phyloP scores from a whole-genome alignment of 2,113 vertebrate genomes.

The Catharus bicknelli region DNA sequence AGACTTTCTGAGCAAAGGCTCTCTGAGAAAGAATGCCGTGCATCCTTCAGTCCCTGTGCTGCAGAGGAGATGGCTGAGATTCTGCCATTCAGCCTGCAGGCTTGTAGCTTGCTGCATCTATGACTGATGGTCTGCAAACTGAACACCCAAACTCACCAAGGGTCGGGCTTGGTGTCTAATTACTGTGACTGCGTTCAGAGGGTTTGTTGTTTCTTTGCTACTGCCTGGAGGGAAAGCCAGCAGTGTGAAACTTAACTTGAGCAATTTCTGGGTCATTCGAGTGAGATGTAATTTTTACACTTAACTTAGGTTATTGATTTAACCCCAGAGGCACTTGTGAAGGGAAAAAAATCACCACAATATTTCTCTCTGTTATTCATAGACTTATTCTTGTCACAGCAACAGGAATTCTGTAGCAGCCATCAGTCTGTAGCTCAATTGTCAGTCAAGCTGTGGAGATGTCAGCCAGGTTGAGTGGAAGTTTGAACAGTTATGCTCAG shows the following conservation, averaged over 20 bases:
- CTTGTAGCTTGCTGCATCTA: neutral
- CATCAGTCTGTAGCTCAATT: neutral
- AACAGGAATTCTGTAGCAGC: neutral
- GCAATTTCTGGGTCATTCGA: constrained; percentile 16
- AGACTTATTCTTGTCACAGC: neutral
- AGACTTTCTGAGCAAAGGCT: neutral
- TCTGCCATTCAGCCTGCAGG: neutral
- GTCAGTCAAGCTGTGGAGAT: neutral
- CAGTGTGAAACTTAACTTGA: constrained; percentile 10
- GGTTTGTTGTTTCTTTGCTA: neutral
- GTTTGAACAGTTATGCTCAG: neutral
- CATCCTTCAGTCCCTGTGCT: neutral
- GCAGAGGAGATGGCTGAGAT: neutral
- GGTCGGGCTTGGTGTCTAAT: neutral
- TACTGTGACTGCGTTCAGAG: neutral
- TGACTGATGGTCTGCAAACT: constrained; percentile 14
- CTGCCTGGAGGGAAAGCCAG: neutral
- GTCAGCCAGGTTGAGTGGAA: neutral
- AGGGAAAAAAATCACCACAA: neutral
- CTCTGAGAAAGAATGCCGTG: neutral
- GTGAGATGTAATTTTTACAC: neutral
- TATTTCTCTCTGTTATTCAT: neutral
- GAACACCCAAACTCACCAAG: neutral
- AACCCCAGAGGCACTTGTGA: neutral
- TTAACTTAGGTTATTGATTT: constrained; percentile 24